A percentile compares a stretch with the other conserved stretches of the same genome.
Evolutionary conservation across 1,140 invertebrate species (phyloP).

Genomic region (Panulirus ornatus): DNA sequence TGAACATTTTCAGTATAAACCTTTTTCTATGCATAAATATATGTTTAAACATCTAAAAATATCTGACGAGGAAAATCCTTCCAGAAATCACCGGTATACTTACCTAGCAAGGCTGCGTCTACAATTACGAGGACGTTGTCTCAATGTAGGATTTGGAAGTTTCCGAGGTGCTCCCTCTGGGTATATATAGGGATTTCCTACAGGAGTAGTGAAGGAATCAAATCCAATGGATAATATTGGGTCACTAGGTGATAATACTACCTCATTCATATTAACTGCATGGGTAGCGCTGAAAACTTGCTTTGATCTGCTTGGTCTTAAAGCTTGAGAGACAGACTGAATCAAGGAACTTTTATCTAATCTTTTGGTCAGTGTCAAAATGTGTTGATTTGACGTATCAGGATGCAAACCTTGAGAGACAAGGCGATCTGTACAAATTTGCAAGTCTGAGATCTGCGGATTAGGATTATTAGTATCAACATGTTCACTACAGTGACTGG

Average conservation of each 20-base stretch:
- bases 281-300: background rate
- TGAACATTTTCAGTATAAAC: too few species aligned
- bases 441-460: background rate
- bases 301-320: background rate
- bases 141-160: background rate
- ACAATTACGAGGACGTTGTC: background rate
- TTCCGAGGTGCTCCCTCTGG: constrained; percentile 16
- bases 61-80: too few species aligned
- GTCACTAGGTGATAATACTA: background rate
- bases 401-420: background rate
- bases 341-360: background rate
- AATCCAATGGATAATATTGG: background rate
- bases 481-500: background rate
- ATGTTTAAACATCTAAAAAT: too few species aligned
- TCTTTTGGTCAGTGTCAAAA: background rate
- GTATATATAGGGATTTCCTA: background rate
- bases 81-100: too few species aligned
- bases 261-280: background rate
- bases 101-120: constrained; percentile 19
- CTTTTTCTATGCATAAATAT: too few species aligned
- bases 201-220: constrained; percentile 16
- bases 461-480: background rate
- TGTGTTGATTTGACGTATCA: background rate
- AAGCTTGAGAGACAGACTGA: background rate
- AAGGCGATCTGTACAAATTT: background rate